Percentiles rank a stretch among this genome's conserved stretches.
phyloP scores from a whole-genome alignment of 1,140 invertebrate genomes.

The Aphelinus certus region DNA sequence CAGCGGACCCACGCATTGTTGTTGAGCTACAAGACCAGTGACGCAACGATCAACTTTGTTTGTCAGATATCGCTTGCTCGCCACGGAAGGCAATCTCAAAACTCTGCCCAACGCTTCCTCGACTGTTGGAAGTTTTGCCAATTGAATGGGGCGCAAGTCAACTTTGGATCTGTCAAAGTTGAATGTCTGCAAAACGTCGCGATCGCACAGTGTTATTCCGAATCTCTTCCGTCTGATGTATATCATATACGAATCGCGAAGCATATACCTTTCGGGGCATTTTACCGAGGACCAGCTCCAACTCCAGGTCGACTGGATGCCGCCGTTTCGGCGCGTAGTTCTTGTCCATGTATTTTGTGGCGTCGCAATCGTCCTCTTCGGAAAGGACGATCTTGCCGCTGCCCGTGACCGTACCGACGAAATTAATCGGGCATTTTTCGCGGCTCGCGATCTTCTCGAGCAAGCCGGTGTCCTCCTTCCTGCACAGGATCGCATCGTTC shows the following conservation, averaged over 20 bases:
- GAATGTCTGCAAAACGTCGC: slow-evolving; percentile 65
- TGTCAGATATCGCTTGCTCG: slow-evolving; percentile 94
- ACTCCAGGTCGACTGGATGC: slow-evolving; percentile 86
- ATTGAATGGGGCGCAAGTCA: slow-evolving; percentile 60
- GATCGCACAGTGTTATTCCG: background rate
- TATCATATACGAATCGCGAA: background rate
- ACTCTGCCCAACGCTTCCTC: slow-evolving; percentile 81
- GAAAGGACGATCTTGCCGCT: slow-evolving; percentile 83
- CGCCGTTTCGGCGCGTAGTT: slow-evolving; percentile 45
- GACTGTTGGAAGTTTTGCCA: slow-evolving; percentile 70
- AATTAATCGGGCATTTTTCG: slow-evolving; percentile 92
- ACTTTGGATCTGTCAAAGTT: slow-evolving; percentile 58
- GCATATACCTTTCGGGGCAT: slow-evolving; percentile 80
- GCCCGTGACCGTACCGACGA: slow-evolving; percentile 92
- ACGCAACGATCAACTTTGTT: slow-evolving; percentile 97
- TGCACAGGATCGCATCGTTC: slow-evolving; percentile 88
- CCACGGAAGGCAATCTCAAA: slow-evolving; percentile 88
- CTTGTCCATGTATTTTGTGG: slow-evolving; percentile 55
- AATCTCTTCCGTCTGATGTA: background rate
- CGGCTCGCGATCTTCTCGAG: slow-evolving; percentile 81
- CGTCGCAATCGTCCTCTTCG: slow-evolving; percentile 68
- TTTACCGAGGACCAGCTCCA: slow-evolving; percentile 90
- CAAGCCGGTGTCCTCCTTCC: slow-evolving; percentile 70
- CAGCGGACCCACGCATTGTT: slow-evolving; percentile 96
- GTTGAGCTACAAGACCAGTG: slow-evolving; percentile 94